A percentile compares a stretch with the other conserved stretches of the same genome.
These are phyloP conservation scores for Typhlomys cinereus DNA, from an alignment of 2,113 vertebrate genomes.

Conservation along the genomic window DNA sequence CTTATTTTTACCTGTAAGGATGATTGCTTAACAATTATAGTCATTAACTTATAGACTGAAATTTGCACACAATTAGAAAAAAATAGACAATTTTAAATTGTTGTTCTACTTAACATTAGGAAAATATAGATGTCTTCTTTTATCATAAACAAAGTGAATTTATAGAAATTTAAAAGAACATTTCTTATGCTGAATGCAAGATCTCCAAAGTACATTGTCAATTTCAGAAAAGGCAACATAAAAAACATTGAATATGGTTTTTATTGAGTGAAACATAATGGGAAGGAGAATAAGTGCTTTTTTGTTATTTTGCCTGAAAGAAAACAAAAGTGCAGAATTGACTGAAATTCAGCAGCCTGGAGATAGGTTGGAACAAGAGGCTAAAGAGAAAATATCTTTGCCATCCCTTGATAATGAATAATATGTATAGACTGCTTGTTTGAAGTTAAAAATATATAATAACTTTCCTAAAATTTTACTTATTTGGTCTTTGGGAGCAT, in stretches of 20 bases:
- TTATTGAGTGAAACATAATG: background rate
- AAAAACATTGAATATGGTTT: background rate
- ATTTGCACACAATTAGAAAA: background rate
- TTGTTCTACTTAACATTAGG: background rate
- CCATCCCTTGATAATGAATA: conserved; percentile 14
- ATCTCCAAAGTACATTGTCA: background rate
- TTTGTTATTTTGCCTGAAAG: conserved; percentile 9
- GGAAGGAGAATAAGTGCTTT: background rate
- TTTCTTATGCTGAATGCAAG: background rate
- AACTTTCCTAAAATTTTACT: background rate
- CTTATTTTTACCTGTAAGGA: background rate
- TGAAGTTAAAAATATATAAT: background rate
- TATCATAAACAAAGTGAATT: background rate
- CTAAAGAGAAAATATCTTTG: background rate
- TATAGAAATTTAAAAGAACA: background rate
- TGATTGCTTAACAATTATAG: background rate
- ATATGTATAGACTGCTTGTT: background rate
- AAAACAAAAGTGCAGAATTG: background rate
- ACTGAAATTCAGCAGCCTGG: background rate
- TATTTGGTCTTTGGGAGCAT: background rate
- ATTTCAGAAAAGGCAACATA: background rate
- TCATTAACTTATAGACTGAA: background rate
- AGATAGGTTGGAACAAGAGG: background rate
- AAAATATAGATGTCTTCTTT: background rate
- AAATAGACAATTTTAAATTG: background rate